These are phyloP conservation scores for Sebastes aleutianus DNA, from an alignment of 2,797 vertebrate species.

Conservation along the genomic window DNA sequence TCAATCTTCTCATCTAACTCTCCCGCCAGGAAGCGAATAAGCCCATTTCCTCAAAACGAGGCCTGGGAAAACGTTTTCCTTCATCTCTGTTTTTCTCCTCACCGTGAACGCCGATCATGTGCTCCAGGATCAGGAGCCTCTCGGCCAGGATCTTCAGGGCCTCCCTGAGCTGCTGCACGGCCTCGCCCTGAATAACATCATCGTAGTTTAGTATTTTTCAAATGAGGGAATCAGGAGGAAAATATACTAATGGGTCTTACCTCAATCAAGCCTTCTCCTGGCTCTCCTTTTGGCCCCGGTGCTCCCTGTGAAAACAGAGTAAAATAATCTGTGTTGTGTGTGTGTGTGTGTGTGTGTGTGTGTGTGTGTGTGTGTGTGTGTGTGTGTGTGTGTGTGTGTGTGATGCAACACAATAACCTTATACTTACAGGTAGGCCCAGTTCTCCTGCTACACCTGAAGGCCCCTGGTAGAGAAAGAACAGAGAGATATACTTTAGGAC, in stretches of 20 bases:
- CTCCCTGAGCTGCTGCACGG: constrained; percentile 92
- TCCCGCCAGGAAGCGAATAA: not conserved
- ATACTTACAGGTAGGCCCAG: constrained; percentile 86
- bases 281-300: constrained; percentile 88
- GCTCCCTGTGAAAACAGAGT: constrained; percentile 77
- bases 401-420: not conserved
- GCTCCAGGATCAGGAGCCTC: constrained; percentile 95
- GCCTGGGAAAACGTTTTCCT: not conserved
- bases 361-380: not conserved
- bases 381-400: not conserved
- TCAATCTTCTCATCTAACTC: not conserved
- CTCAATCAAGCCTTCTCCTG: constrained; percentile 85
- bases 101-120: constrained; percentile 98
- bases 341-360: not conserved
- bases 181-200: constrained; percentile 83
- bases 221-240: not conserved
- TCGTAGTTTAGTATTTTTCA: constrained; percentile 6
- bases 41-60: not conserved
- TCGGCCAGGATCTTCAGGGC: constrained; percentile 98
- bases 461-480: constrained; percentile 80
- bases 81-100: constrained; percentile 59
- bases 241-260: constrained; percentile 68
- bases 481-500: constrained; percentile 5
- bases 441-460: constrained; percentile 80
- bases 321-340: not conserved